These are phyloP conservation scores for Heteromormyrus szaboi DNA, from an alignment of 2,797 vertebrate species.

Conservation along the genomic window DNA sequence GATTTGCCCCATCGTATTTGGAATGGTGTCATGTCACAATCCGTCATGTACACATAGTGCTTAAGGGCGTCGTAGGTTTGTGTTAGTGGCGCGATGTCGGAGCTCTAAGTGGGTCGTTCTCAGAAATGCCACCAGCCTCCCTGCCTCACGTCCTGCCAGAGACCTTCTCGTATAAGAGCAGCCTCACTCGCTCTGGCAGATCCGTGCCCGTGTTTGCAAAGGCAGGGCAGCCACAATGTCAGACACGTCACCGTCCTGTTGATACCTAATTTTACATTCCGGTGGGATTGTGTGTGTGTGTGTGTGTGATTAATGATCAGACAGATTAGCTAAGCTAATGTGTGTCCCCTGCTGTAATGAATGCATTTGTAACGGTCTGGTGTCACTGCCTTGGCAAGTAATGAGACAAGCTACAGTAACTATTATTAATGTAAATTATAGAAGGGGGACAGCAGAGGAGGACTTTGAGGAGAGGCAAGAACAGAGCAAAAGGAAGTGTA, in stretches of 20 bases:
- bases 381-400: background rate
- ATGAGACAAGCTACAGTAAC: background rate
- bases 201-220: constrained; percentile 31
- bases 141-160: background rate
- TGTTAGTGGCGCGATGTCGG: constrained; percentile 34
- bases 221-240: constrained; percentile 19
- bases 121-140: constrained; percentile 27
- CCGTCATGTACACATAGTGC: background rate
- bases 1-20: background rate
- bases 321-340: constrained; percentile 13
- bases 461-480: background rate
- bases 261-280: constrained; percentile 8
- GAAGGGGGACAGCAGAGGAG: background rate
- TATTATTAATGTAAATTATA: background rate
- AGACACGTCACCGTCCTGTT: background rate
- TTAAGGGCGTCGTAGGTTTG: constrained; percentile 3
- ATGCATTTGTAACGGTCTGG: constrained; percentile 6
- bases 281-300: background rate
- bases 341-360: constrained; percentile 12
- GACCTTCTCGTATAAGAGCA: background rate
- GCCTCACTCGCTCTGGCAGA: background rate
- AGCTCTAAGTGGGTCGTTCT: constrained; percentile 14
- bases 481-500: background rate
- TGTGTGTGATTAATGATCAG: constrained; percentile 6
- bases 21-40: background rate